Percentiles rank a stretch among this genome's conserved stretches.
Conservation (phyloP, 2,888 invertebrate genomes). For the Schizaphis graminum region DNA sequence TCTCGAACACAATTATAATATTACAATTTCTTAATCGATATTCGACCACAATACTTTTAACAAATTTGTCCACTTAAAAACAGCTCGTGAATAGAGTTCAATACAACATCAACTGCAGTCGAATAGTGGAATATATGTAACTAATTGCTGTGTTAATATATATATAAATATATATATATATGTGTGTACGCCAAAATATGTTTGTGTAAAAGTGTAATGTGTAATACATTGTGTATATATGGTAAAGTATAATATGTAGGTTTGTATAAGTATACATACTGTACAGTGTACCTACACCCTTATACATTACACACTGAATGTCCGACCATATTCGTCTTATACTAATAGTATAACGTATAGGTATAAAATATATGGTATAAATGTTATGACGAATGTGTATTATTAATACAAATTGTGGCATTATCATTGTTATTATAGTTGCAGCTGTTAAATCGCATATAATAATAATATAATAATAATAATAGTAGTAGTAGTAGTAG, state of each 20-base stretch:
- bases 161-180: background rate
- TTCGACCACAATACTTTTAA: background rate
- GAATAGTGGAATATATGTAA: background rate
- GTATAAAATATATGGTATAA: background rate
- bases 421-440: slow-evolving; percentile 55
- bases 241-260: background rate
- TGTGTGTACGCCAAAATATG: background rate
- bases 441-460: slow-evolving; percentile 28
- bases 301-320: background rate
- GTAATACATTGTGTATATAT: too few relatives aligned
- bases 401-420: slow-evolving; percentile 26
- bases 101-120: background rate
- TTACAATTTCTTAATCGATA: background rate
- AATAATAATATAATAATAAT: slow-evolving; percentile 7
- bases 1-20: background rate
- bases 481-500: background rate
- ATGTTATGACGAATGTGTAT: background rate
- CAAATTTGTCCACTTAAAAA: background rate
- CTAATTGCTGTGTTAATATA: background rate
- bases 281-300: background rate
- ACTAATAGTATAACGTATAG: background rate
- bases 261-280: background rate
- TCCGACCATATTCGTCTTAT: slow-evolving; percentile 10
- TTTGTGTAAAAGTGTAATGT: background rate
- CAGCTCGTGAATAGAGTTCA: background rate